Evolutionary conservation across 2,888 invertebrate genomes (phyloP).

Genomic region (Trachelus tabidus): DNA sequence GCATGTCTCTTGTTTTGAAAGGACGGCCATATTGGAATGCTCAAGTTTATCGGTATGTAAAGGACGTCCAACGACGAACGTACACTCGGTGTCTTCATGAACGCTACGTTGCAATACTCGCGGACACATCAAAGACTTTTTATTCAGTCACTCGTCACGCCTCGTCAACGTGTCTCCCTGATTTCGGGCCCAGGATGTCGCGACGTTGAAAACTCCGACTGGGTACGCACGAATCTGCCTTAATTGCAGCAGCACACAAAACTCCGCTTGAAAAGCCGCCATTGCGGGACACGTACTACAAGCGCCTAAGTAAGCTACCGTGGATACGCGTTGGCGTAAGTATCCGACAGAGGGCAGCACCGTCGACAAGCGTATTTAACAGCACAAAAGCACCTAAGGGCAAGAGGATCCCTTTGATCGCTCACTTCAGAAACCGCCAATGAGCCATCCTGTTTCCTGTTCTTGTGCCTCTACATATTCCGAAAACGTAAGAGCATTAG

Average conservation of each 20-base stretch:
- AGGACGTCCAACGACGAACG: background rate
- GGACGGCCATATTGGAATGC: background rate
- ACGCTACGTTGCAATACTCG: background rate
- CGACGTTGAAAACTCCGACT: constrained; percentile 19
- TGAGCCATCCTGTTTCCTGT: background rate
- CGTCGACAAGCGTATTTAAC: constrained; percentile 13
- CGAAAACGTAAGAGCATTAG: background rate
- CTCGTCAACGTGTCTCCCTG: constrained; percentile 31
- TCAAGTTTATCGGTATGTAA: constrained; percentile 1
- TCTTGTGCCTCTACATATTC: background rate
- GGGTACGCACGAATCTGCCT: constrained; percentile 7
- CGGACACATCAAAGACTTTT: constrained; percentile 25
- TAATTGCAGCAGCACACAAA: constrained; percentile 21
- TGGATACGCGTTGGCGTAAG: background rate
- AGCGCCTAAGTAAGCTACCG: constrained; percentile 12
- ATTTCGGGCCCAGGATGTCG: constrained; percentile 27
- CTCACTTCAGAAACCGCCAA: constrained; percentile 36
- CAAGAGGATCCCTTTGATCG: constrained; percentile 33
- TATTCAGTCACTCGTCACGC: constrained; percentile 32
- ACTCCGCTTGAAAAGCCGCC: constrained; percentile 16
- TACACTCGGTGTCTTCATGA: background rate
- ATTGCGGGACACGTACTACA: constrained; percentile 13
- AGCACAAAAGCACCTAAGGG: constrained; percentile 7
- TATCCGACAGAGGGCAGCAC: constrained; percentile 13
- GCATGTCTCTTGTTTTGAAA: background rate